Conservation (phyloP, 2,888 invertebrate species). For the Agelastica alni region DNA sequence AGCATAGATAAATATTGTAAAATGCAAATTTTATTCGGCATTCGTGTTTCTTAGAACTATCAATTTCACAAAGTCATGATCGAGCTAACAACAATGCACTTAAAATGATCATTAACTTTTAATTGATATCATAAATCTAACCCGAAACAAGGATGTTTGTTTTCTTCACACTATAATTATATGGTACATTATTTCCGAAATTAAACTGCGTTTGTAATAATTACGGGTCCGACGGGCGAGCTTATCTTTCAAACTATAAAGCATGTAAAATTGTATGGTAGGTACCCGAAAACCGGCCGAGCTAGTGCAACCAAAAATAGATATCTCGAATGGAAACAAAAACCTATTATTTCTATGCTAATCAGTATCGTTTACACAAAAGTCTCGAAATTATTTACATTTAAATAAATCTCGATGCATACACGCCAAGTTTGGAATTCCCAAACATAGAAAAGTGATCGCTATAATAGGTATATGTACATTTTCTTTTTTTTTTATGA, state of each 20-base stretch:
- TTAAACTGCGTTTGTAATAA: conserved; percentile 19
- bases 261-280: conserved; percentile 20
- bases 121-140: conserved; percentile 20
- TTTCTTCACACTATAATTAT: conserved; percentile 20
- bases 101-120: conserved; percentile 18
- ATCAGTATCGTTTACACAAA: too few species aligned
- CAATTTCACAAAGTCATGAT: background rate
- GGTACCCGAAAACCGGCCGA: background rate
- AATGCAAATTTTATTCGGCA: background rate
- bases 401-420: too few species aligned
- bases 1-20: too few species aligned
- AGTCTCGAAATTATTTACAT: too few species aligned
- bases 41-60: background rate
- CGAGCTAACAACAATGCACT: conserved; percentile 11
- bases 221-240: conserved; percentile 7
- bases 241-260: conserved; percentile 16
- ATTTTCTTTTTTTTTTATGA: too few species aligned
- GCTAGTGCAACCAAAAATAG: too few species aligned
- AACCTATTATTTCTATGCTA: too few species aligned
- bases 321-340: too few species aligned
- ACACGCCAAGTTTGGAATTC: too few species aligned
- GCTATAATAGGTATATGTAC: too few species aligned
- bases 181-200: conserved; percentile 20
- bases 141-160: conserved; percentile 20
- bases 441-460: too few species aligned